These are phyloP conservation scores for Rhinichthys osculus DNA, from an alignment of 2,797 vertebrate species.

Conservation along the genomic window DNA sequence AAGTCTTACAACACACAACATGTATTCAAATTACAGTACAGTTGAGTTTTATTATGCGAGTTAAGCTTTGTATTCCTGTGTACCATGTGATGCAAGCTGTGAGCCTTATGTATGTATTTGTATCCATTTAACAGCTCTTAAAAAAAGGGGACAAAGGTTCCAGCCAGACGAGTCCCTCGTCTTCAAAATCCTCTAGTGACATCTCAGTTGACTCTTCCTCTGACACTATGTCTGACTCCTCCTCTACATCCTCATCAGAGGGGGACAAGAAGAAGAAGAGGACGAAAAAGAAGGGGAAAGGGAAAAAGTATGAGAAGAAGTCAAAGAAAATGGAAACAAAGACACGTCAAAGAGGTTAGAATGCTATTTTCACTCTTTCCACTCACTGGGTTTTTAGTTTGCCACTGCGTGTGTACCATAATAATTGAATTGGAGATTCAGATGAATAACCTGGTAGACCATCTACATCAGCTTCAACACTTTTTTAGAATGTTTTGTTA, in stretches of 20 bases:
- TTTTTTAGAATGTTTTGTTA: not conserved
- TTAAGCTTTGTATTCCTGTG: not conserved
- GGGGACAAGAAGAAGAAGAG: not conserved
- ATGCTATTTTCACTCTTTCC: not conserved
- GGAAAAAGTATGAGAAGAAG: not conserved
- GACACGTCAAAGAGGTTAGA: slow-evolving; percentile 2
- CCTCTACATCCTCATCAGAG: slow-evolving; percentile 12
- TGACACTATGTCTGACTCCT: not conserved
- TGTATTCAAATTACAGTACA: not conserved
- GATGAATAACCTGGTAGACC: not conserved
- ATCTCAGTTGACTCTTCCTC: not conserved
- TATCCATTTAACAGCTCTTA: slow-evolving; percentile 13
- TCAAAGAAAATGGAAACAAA: not conserved
- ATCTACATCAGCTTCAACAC: not conserved
- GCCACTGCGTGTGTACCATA: not conserved
- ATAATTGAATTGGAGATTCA: not conserved
- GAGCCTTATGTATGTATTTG: no score
- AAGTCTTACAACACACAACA: not conserved
- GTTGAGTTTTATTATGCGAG: not conserved
- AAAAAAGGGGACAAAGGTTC: not conserved
- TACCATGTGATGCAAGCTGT: not conserved
- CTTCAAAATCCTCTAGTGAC: not conserved
- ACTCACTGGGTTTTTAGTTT: not conserved
- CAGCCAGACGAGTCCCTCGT: not conserved
- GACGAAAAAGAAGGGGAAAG: not conserved